Conservation (phyloP, 2,888 invertebrate species). For the Myopa tessellatipennis region DNA sequence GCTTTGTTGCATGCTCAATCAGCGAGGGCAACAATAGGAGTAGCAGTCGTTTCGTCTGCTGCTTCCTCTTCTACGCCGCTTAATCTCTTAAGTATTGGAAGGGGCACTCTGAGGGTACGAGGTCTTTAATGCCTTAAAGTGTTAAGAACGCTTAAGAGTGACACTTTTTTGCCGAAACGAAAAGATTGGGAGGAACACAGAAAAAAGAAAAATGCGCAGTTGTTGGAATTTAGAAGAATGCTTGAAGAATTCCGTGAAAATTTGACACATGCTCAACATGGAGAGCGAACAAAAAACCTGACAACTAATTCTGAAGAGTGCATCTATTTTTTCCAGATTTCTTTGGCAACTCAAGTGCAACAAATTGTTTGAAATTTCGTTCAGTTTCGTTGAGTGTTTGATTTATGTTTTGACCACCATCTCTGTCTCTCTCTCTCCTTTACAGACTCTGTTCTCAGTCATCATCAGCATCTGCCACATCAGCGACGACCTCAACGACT, state of each 20-base stretch:
- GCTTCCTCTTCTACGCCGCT: neutral
- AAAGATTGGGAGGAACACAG: neutral
- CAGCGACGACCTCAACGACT: constrained; percentile 36
- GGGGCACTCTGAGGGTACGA: neutral
- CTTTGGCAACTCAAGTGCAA: neutral
- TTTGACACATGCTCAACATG: constrained; percentile 43
- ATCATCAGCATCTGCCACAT: constrained; percentile 46
- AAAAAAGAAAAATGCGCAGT: neutral
- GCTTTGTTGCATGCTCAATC: constrained; percentile 9
- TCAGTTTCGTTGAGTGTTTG: constrained; percentile 21
- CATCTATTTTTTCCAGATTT: neutral
- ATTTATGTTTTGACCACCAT: constrained; percentile 19
- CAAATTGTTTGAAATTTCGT: constrained; percentile 31
- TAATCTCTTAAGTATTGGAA: constrained; percentile 1
- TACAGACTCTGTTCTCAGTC: constrained; percentile 57
- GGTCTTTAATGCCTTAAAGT: constrained; percentile 4
- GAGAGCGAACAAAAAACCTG: neutral
- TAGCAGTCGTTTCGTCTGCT: neutral
- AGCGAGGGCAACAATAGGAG: neutral
- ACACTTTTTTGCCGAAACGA: neutral
- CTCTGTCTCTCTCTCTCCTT: constrained; percentile 6
- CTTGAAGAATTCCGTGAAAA: constrained; percentile 42
- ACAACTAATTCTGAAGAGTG: constrained; percentile 19
- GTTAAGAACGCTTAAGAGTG: constrained; percentile 10
- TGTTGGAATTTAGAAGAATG: constrained; percentile 3